These are phyloP conservation scores for Pipistrellus pygmaeus DNA, from an alignment of 2,797 vertebrate genomes.

Conservation along the genomic window DNA sequence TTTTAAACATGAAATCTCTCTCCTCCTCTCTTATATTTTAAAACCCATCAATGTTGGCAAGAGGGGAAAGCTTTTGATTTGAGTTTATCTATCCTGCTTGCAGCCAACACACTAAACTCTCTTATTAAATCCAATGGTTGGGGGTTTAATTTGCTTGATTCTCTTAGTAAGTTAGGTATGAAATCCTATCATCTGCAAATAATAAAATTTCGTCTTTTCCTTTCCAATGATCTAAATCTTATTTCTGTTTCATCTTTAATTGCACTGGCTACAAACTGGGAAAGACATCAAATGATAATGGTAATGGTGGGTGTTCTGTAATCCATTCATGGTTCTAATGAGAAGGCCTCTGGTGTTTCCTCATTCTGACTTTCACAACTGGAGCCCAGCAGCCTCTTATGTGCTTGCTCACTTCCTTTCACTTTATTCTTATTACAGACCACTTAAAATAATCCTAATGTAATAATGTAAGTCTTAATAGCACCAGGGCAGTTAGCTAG, in stretches of 20 bases:
- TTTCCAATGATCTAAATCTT: slow-evolving; percentile 48
- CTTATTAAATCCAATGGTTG: slow-evolving; percentile 33
- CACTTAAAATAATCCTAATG: slow-evolving; percentile 72
- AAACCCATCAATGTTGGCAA: neutral
- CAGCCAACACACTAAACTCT: slow-evolving; percentile 23
- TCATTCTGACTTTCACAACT: slow-evolving; percentile 55
- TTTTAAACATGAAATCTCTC: slow-evolving; percentile 7
- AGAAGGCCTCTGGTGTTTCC: slow-evolving; percentile 63
- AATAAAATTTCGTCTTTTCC: slow-evolving; percentile 52
- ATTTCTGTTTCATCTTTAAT: slow-evolving; percentile 69
- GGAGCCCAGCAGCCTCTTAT: slow-evolving; percentile 37
- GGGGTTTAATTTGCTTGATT: slow-evolving; percentile 41
- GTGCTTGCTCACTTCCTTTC: slow-evolving; percentile 67
- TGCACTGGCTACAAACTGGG: slow-evolving; percentile 15
- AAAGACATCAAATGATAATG: slow-evolving; percentile 56
- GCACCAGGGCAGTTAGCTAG: slow-evolving; percentile 11
- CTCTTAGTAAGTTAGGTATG: slow-evolving; percentile 30
- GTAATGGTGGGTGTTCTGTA: slow-evolving; percentile 8
- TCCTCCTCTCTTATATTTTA: neutral
- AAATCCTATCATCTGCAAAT: slow-evolving; percentile 73
- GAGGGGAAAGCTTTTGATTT: slow-evolving; percentile 43
- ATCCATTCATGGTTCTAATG: slow-evolving; percentile 26
- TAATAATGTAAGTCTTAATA: slow-evolving; percentile 60
- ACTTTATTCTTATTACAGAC: slow-evolving; percentile 59
- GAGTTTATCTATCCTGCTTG: neutral